Evolutionary conservation across 2,113 vertebrate genomes (phyloP), one percentile per base, ranked within the genome.

Genomic region (Equus quagga): DNA sequence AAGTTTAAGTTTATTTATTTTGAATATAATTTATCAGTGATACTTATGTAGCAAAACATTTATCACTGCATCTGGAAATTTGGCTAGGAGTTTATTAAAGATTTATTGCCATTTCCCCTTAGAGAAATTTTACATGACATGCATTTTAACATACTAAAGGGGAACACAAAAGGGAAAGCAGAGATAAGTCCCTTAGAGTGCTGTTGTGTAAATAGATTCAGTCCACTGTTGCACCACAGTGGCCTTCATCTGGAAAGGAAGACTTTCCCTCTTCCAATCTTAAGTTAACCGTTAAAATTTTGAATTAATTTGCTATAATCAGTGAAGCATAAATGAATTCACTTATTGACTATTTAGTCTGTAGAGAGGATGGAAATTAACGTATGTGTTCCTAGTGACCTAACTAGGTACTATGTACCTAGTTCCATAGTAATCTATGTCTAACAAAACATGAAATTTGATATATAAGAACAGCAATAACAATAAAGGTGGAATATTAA

Each of bases 1-100:
- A 97, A 75, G 69, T 94, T 84, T 93, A n/a, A 5, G 18, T 96
- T 98, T 98, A 97, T 98, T 98, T 98, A 97, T 98, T 98, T 98
- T 98, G 96, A 97, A 98, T 98, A 89, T 96, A 96, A 98, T 98
- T 96, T 97, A 97, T 98, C 72, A 87, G 91, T 96, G 96, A 98
- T 98, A 98, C 49, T 98, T 98, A 97, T 95, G 85, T 95, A 97
- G 84, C 80, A 97, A 98, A 96, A 46, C 97, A 67, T 96, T 98
- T 98, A 72, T 97, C 64, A 21, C n/a, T 97, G 78, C 96, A 64
- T 73, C 79, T 96, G 31, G 60, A 98, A 97, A 98, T 95, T 82
- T 97, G 97, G 73, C 70, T 98, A 91, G 14, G 87, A 92, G 89
- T 94, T 97, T 98, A 98, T 98, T 98, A 98, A 98, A 98, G 82